Evolutionary conservation across 2,797 vertebrate genomes (phyloP), one percentile per base, ranked within the genome.

Genomic region (Hafferia zeledoni): DNA sequence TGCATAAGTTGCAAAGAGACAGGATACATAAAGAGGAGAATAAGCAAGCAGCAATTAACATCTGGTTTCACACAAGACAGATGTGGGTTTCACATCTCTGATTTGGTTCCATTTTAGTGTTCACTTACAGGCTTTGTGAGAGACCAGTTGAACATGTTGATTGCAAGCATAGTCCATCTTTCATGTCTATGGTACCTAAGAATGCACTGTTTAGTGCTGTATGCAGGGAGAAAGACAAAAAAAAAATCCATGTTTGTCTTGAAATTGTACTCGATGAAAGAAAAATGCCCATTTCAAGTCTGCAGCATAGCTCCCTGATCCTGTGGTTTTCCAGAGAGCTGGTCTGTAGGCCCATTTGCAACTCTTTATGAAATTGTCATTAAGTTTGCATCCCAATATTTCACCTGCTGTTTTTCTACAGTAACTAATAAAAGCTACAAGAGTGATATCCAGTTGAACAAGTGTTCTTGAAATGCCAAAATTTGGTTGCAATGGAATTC

Each of bases 11-110:
- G 22, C 75, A 68, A 91, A 82, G 75, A 53, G 52, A 79, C 30
- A 59, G 49, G 44, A 52, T 83, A 17, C 22, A 23, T 25, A 60
- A 63, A 78, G 31, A 60, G 30, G 53, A 87, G 64, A 78, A 80
- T 49, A 91, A 91, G 56, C n/a, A 89, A 75, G 30, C 35, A 28
- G 67, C 46, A 70, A 24, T 68, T 87, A 89, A 68, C 46, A 75
- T 75, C 76, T 92, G 46, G 31, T 85, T 94, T 87, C 61, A 94
- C 79, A 89, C 87, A 84, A 80, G 37, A 31, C 78, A 69, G 37
- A 55, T 53, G 46, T 50, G n/a, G 8, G 11, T 83, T 93, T 94
- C 30, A 25, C 15, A 23, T 79, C 41, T 74, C 0, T 1, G 60
- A 60, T 49, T 90, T 89, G 35, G 19, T 74, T 92, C 71, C 1